phyloP scores from a whole-genome alignment of 2,113 vertebrate species.

The Andinoacara biseriatus region DNA sequence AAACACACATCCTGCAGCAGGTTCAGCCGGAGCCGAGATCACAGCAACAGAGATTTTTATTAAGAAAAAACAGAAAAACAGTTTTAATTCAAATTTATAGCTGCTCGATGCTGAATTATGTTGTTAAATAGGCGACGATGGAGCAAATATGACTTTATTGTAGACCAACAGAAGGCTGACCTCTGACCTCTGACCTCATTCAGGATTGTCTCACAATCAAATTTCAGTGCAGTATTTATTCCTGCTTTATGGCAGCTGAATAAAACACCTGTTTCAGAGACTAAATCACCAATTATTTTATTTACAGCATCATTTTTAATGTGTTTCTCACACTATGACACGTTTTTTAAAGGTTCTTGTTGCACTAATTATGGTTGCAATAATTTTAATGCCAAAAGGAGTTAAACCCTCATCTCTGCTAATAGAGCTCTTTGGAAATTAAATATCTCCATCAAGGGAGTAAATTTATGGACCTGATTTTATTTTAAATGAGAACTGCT shows the following conservation, averaged over 20 bases:
- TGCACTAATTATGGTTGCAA: background rate
- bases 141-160: background rate
- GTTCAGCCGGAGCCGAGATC: background rate
- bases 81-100: background rate
- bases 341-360: background rate
- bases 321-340: background rate
- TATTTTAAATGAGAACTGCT: too few relatives aligned
- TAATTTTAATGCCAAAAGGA: background rate
- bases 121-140: too few relatives aligned
- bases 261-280: too few relatives aligned
- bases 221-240: background rate
- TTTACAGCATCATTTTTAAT: background rate
- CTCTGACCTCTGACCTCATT: background rate
- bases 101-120: too few relatives aligned
- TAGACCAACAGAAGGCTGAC: background rate
- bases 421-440: background rate
- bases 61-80: fast-evolving
- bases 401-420: background rate
- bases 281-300: too few relatives aligned
- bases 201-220: too few relatives aligned
- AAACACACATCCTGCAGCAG: too few relatives aligned
- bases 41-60: background rate
- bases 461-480: too few relatives aligned
- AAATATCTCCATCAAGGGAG: too few relatives aligned
- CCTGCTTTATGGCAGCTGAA: background rate